Conservation (phyloP, 2,113 vertebrate species). For the Fulmarus glacialis region DNA sequence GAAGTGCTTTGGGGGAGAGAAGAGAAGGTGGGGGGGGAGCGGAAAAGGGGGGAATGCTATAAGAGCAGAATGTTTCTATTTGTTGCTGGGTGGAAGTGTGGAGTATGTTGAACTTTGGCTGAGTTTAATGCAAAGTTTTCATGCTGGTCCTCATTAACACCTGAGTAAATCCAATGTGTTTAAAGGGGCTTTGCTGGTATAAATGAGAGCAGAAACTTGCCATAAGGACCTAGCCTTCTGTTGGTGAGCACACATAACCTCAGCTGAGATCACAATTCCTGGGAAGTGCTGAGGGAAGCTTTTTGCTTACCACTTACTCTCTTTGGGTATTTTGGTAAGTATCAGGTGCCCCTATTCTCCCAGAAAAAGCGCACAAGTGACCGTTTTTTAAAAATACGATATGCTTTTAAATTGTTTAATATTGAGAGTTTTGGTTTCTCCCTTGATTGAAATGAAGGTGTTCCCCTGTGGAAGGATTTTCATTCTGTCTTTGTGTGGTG, state of each 20-base stretch:
- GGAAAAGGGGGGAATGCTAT: rapidly evolving
- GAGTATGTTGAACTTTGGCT: background rate
- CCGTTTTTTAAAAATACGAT: rapidly evolving
- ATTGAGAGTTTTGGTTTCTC: background rate
- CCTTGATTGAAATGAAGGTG: background rate
- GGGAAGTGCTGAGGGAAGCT: background rate
- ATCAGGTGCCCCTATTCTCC: background rate
- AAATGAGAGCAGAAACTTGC: background rate
- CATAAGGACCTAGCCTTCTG: background rate
- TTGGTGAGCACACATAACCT: background rate
- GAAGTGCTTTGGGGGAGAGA: background rate
- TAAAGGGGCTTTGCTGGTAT: background rate
- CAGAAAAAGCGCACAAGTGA: background rate
- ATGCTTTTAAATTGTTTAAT: background rate
- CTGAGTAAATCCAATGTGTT: background rate
- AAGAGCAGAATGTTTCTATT: background rate
- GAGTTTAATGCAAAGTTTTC: background rate
- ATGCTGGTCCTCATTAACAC: background rate
- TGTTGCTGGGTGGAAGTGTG: background rate
- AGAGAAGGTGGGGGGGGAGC: rapidly evolving
- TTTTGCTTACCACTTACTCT: background rate
- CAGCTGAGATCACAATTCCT: background rate
- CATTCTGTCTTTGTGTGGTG: slow-evolving; percentile 5
- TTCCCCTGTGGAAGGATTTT: background rate
- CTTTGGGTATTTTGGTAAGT: background rate